These are phyloP conservation scores for Anguilla marmorata DNA, from an alignment of 2,797 vertebrate species.

Conservation along the genomic window DNA sequence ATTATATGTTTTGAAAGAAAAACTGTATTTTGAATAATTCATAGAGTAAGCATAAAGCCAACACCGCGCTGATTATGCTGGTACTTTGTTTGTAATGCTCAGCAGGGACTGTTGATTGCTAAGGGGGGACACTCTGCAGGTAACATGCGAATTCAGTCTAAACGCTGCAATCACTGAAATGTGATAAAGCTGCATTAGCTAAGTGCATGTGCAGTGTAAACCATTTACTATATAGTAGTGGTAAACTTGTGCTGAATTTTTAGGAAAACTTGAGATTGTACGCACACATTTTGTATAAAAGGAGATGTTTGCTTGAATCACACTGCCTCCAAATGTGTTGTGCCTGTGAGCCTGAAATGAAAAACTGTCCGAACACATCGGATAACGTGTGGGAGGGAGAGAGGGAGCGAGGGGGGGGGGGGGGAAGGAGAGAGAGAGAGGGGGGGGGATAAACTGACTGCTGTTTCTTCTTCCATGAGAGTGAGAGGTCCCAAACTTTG, in stretches of 20 bases:
- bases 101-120: conserved; percentile 23
- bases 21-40: not conserved
- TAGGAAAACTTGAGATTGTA: conserved; percentile 31
- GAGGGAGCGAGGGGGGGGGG: not conserved
- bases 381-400: conserved; percentile 52
- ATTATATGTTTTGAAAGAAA: not conserved
- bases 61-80: not conserved
- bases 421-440: conserved; percentile 43
- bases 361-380: conserved; percentile 46
- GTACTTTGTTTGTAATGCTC: conserved; percentile 16
- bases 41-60: not conserved
- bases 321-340: conserved; percentile 47
- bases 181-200: conserved; percentile 26
- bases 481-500: not conserved
- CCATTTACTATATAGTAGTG: not conserved
- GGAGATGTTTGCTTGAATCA: conserved; percentile 32
- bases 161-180: conserved; percentile 23
- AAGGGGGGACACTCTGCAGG: not conserved
- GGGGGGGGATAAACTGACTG: not conserved
- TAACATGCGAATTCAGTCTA: conserved; percentile 1
- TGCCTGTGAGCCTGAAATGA: conserved; percentile 44
- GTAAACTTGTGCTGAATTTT: not conserved
- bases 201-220: not conserved
- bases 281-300: conserved; percentile 18
- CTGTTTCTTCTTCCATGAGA: not conserved